Evolutionary conservation across 2,888 invertebrate genomes (phyloP).

Genomic region (Cantharis rufa): DNA sequence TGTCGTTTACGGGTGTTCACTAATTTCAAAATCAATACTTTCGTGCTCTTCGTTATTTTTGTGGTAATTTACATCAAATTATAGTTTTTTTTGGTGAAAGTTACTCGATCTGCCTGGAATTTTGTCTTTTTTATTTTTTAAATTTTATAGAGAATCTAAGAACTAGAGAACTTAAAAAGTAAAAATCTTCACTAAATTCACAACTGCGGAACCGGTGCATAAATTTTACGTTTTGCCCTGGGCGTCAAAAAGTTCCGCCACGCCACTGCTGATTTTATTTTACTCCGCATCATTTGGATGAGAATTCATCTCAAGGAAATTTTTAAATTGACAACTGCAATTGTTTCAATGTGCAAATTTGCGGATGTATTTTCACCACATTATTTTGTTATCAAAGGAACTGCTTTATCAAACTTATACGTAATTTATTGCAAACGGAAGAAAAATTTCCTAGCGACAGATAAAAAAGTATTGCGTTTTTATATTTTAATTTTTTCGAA

Average conservation of each 20-base stretch:
- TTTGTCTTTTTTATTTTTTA: background rate
- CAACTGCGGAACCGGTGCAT: background rate
- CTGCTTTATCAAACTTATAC: slow-evolving; percentile 10
- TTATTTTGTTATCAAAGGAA: slow-evolving; percentile 18
- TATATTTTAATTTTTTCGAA: background rate
- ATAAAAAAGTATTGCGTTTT: background rate
- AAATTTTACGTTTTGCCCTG: background rate
- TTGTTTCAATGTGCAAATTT: background rate
- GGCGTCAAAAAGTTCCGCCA: background rate
- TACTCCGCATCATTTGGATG: no score
- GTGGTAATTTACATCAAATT: background rate
- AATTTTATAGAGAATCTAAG: no score
- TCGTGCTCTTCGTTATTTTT: background rate
- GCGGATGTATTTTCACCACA: slow-evolving; percentile 23
- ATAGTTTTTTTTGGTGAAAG: background rate
- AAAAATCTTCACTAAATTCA: no score
- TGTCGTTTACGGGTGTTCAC: background rate
- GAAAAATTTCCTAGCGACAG: background rate
- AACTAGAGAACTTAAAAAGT: no score
- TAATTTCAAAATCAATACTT: background rate
- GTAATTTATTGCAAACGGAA: background rate
- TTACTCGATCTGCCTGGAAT: background rate
- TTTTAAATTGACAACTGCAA: background rate
- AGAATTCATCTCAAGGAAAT: background rate
- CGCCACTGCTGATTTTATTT: background rate